Evolutionary conservation across 2,888 invertebrate species (phyloP).

Genomic region (Meiosimyza platycephala): DNA sequence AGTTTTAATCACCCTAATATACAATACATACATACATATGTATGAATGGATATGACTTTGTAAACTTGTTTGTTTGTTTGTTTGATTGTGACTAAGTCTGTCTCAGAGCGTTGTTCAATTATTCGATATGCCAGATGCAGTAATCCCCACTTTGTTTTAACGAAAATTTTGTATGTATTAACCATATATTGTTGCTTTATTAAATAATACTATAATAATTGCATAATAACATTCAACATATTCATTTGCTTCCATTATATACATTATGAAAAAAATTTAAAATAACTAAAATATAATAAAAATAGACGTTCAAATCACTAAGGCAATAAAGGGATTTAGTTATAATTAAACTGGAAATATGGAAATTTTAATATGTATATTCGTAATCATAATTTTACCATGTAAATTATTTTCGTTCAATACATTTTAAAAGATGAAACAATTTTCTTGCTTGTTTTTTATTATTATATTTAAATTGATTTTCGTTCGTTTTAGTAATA

Average conservation of each 20-base stretch:
- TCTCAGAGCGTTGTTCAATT: too few relatives aligned
- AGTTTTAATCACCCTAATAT: too few relatives aligned
- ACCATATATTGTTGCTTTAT: slow-evolving; percentile 42
- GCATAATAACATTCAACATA: slow-evolving; percentile 63
- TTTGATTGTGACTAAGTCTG: too few relatives aligned
- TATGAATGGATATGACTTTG: too few relatives aligned
- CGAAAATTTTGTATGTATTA: slow-evolving; percentile 10
- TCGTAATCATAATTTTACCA: slow-evolving; percentile 24
- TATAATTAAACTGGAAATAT: slow-evolving; percentile 14
- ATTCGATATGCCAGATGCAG: too few relatives aligned
- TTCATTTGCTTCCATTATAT: slow-evolving; percentile 50
- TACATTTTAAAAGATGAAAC: slow-evolving; percentile 30
- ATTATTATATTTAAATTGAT: slow-evolving; percentile 17
- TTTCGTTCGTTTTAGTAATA: slow-evolving; percentile 17
- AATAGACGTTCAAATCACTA: slow-evolving; percentile 26
- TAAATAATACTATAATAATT: slow-evolving; percentile 58
- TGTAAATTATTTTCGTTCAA: slow-evolving; percentile 31
- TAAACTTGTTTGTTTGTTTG: too few relatives aligned
- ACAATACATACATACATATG: too few relatives aligned
- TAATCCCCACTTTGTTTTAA: too few relatives aligned
- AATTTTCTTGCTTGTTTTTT: not conserved
- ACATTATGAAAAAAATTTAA: slow-evolving; percentile 50
- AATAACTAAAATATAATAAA: slow-evolving; percentile 40
- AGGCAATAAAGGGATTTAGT: slow-evolving; percentile 7
- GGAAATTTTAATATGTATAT: slow-evolving; percentile 22